phyloP scores from a whole-genome alignment of 2,888 invertebrate genomes.

The Megaustenia siamemsis region DNA sequence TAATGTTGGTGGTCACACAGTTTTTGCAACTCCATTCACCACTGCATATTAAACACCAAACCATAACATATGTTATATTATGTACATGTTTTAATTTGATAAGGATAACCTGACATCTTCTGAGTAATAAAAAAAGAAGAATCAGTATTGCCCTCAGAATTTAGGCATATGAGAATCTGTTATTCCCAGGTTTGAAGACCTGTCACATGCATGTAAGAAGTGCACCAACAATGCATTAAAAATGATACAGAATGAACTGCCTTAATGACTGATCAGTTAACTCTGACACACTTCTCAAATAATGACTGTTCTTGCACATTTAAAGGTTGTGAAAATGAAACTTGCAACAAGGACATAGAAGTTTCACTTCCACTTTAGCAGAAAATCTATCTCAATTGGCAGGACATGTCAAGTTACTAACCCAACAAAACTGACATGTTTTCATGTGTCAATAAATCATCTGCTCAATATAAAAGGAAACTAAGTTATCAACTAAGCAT shows the following conservation, averaged over 20 bases:
- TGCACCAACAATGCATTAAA: no score
- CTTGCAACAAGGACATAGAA: no score
- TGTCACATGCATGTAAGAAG: background rate
- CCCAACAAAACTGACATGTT: background rate
- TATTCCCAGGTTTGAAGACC: background rate
- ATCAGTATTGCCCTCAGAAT: conserved; percentile 16
- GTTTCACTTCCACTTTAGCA: no score
- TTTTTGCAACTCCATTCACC: background rate
- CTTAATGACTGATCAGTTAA: no score
- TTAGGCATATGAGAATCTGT: conserved; percentile 4
- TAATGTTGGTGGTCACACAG: background rate
- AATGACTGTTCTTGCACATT: no score
- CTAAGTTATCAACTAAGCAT: background rate
- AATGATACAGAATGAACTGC: no score
- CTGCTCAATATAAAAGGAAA: background rate
- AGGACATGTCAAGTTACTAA: background rate
- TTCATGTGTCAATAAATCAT: background rate
- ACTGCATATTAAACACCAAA: conserved; percentile 1
- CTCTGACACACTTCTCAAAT: no score
- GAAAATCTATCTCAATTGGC: background rate
- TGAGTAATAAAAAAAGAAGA: background rate
- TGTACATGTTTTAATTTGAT: background rate
- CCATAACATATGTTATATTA: background rate
- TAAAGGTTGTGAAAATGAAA: no score
- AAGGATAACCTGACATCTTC: background rate